Evolutionary conservation across 2,113 vertebrate genomes (phyloP).

Genomic region (Clinocottus analis): DNA sequence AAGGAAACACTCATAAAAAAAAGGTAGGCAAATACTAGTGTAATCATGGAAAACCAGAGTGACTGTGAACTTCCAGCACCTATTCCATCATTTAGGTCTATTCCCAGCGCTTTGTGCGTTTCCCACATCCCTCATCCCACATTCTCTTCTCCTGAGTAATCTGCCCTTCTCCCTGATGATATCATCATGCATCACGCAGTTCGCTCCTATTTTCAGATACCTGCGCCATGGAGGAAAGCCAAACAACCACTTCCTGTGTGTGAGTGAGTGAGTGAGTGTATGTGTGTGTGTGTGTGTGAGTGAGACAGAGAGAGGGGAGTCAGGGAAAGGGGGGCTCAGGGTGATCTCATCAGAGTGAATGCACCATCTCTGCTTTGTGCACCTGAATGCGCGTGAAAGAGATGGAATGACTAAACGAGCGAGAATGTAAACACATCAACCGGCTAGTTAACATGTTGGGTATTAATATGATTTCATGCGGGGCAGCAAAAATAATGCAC

Average conservation of each 20-base stretch:
- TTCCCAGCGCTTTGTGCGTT: conserved; percentile 48
- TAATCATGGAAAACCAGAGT: conserved; percentile 25
- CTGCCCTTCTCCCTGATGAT: conserved; percentile 75
- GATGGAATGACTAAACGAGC: neutral
- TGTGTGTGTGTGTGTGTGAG: conserved; percentile 47
- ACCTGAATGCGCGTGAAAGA: conserved; percentile 10
- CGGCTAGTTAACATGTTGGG: neutral
- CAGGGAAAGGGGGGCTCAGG: conserved; percentile 26
- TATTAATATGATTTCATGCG: neutral
- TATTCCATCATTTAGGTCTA: conserved; percentile 26
- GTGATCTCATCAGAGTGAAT: conserved; percentile 60
- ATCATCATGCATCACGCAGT: conserved; percentile 74
- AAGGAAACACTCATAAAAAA: conserved; percentile 27
- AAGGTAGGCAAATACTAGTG: conserved; percentile 24
- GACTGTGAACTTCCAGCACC: conserved; percentile 42
- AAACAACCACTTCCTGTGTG: conserved; percentile 77
- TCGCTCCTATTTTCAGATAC: conserved; percentile 81
- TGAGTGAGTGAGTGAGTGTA: neutral
- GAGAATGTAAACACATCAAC: neutral
- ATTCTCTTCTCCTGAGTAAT: conserved; percentile 74
- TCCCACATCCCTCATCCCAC: conserved; percentile 70
- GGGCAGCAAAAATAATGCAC: neutral
- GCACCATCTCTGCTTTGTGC: conserved; percentile 22
- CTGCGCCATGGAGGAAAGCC: conserved; percentile 73
- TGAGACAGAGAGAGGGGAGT: conserved; percentile 36